Evolutionary conservation across 2,888 invertebrate species (phyloP), one percentile per base, ranked within the genome.

Genomic region (Temnothorax unifasciatus): DNA sequence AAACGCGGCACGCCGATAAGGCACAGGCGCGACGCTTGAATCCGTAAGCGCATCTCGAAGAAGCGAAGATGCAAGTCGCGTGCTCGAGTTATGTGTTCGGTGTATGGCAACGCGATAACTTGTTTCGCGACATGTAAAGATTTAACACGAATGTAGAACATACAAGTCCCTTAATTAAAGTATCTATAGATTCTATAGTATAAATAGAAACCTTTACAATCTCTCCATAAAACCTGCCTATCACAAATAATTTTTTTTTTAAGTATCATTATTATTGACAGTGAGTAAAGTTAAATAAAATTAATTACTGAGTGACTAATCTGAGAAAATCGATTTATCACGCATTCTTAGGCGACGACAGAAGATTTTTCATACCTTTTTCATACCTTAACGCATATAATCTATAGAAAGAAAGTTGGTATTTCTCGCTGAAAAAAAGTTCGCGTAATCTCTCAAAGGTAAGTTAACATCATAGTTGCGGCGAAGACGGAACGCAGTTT

Each of bases 1-100:
- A 81, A 81, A 81, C 79, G 71, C 79, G 79, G 73, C 57, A n/a
- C 59, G 57, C 79, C 79, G 79, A 81, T 81, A 81, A 81, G 79
- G 21, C 71, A 50, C 71, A 52, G 18, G 73, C 79, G 73, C 73
- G 47, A 13, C 29, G 15, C 29, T 44, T 29, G 79, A 79, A 79
- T 79, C 71, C 76, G 76, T 66, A 76, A 76, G 73, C 79, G 79
- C 71, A 54, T 79, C 57, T 81, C 79, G 79, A 59, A 41, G 73
- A 59, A 81, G 59, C 34, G 59, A 69, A 57, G 81, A 83, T 81
- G 66, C 79, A 41, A 68, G 79, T 83, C 81, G 81, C 79, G 79
- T 79, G 76, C 79, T 52, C 77, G 52, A 77, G 76, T 61, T 83
- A 57, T 57, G 81, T 61, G 41, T 61, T 68, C 52, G 29, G 61